Evolutionary conservation across 2,888 invertebrate species (phyloP), one percentile per base, ranked within the genome.

Genomic region (Ophion slaviceki): DNA sequence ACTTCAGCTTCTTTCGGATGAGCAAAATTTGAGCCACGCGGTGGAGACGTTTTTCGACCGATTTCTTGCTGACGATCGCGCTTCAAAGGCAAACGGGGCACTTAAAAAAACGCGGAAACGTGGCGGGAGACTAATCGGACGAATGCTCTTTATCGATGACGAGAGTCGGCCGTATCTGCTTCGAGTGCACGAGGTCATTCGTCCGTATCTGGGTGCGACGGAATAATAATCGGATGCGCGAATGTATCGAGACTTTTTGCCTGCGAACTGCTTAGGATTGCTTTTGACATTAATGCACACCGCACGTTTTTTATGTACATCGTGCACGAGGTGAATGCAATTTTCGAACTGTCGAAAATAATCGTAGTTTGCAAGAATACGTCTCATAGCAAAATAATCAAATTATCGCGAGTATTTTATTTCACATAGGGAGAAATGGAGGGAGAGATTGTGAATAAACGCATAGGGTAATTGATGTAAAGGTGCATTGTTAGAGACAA

Each of bases 381-480:
- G 14, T 1, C 11, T 53, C 14, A 53, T 14, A 53, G 53, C 53
- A 17, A 53, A 53, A 14, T 5, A 53, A 53, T 14, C 17, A 17
- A 17, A 14, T 53, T 53, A 17, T 53, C 53, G 53, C 53, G 53
- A 40, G 40, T 53, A 4, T 17, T 53, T 53, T 17, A 5, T 53
- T 53, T 53, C 3, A 5, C 53, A 17, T 14, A 17, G 53, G 53
- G 53, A 53, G 3, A 17, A 17, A 53, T 3, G 14, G 14, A 53
- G 53, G 14, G 53, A 53, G 53, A 4, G 53, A 53, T 53, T 53
- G 53, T 53, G 53, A 53, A 53, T 53, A 53, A 53, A 17, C 70
- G 75, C 59, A 57, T 76, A 75, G 71, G 53, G 72, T 62, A 24
- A 28, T 28, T 7, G 24, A 61, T 24, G 3, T 24, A 32, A 24